Evolutionary conservation across 2,888 invertebrate genomes (phyloP).

Genomic region (Cheilosia grossa): DNA sequence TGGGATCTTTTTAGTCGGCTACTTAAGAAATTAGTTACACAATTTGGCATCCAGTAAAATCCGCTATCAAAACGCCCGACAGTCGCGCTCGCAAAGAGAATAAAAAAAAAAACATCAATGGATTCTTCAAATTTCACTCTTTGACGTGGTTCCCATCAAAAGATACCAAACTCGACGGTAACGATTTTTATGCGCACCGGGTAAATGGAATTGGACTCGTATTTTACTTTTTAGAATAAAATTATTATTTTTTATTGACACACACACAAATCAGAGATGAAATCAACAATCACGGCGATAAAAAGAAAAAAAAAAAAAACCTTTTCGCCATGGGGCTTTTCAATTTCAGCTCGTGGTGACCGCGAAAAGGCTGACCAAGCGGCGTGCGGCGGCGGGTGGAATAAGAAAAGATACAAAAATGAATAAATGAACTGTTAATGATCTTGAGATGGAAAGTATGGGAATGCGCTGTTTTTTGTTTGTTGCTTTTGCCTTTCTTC

Average conservation of each 20-base stretch:
- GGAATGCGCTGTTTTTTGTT: constrained; percentile 28
- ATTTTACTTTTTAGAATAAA: constrained; percentile 19
- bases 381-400: background rate
- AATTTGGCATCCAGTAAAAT: constrained; percentile 30
- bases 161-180: constrained; percentile 30
- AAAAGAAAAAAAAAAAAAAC: constrained; percentile 25
- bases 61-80: constrained; percentile 11
- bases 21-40: constrained; percentile 40
- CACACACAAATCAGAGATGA: constrained; percentile 63
- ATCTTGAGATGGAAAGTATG: constrained; percentile 70
- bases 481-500: background rate
- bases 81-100: constrained; percentile 1
- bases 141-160: constrained; percentile 28
- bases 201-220: constrained; percentile 34
- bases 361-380: constrained; percentile 15
- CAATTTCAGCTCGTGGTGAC: constrained; percentile 34
- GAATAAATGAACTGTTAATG: constrained; percentile 42
- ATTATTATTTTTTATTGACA: constrained; percentile 66
- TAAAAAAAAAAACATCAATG: constrained; percentile 36
- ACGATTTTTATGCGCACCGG: constrained; percentile 27
- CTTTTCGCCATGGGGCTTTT: constrained; percentile 56
- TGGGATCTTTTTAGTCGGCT: constrained; percentile 9
- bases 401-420: background rate
- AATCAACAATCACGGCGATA: constrained; percentile 22
- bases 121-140: constrained; percentile 9